A percentile compares a stretch with the other conserved stretches of the same genome.
These are phyloP conservation scores for Notoglanidium macrostoma DNA, from an alignment of 2,797 vertebrate genomes.

Conservation along the genomic window DNA sequence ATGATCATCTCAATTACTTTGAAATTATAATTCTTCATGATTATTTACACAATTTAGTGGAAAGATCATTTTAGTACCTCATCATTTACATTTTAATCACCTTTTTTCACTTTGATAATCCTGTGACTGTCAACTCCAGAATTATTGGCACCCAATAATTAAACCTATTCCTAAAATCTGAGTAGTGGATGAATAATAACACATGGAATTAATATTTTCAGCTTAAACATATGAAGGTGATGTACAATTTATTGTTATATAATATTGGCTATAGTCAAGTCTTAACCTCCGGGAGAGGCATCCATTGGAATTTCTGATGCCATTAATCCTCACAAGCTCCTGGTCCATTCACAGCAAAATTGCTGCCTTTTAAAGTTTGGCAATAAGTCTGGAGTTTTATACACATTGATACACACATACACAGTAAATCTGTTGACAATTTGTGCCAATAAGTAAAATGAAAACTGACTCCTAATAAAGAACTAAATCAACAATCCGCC, in stretches of 20 bases:
- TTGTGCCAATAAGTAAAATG: not conserved
- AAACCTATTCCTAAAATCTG: not conserved
- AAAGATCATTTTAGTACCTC: not conserved
- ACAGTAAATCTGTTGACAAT: not conserved
- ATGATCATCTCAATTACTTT: not conserved
- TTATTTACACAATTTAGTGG: not conserved
- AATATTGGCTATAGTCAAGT: not conserved
- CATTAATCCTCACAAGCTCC: not conserved
- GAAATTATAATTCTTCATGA: not conserved
- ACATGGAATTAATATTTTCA: not conserved
- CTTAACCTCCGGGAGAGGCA: conserved; percentile 4
- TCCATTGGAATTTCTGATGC: not conserved
- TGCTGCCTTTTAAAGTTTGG: not conserved
- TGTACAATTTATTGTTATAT: not conserved
- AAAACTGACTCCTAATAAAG: not conserved
- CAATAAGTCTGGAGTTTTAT: not conserved
- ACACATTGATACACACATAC: not conserved
- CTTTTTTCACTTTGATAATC: not conserved
- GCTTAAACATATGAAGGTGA: not conserved
- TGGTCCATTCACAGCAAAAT: not conserved
- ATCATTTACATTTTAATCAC: not conserved
- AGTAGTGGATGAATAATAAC: not conserved
- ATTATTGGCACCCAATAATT: not conserved
- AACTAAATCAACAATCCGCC: not conserved
- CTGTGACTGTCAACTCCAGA: not conserved